Base-by-base conservation (phyloP, 1,140 invertebrate genomes). In the Listronotus oregonensis region DNA sequence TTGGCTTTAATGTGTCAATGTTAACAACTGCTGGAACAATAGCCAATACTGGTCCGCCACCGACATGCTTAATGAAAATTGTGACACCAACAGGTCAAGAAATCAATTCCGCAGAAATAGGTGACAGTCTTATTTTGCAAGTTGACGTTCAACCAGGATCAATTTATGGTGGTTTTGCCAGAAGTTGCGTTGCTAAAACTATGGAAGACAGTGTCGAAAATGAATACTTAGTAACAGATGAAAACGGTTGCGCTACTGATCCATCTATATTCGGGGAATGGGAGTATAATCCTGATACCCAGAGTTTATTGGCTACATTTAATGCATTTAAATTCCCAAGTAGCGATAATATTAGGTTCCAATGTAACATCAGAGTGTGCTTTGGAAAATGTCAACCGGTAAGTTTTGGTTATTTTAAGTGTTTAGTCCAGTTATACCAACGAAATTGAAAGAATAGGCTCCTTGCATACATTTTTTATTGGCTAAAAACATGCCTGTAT, bases 311-410 rank as follows among this genome's bases (percentile, higher is more conserved):
- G 74, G 94, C 94, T 42, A 87, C 89, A 64, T 96, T 97, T 77
- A 95, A 95, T 77, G 95, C 94, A 5, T 97, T 97, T 78, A 97
- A 97, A 78, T 97, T 97, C 86, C 95, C 94, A 0, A 93, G 91
- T 64, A 94, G 92, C 73, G 94, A 96, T 73, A 96, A 95, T 75
- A 94, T 97, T 71, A 83, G 93, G 79, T 97, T 97, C 91, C 94
- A 96, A 79, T 97, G 95, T 78, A 96, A 96, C 77, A 95, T 97
- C 76, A 85, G 94, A 46, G 94, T 97, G 5, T 97, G 95, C 83
- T 97, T 97, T 76, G 93, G 94, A 78, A 91, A 89, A 80, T 97
- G 95, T 81, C 94, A 95, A 85, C 94, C 95, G 64, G 93, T 93
- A 83, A 86, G 87, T 83, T n/a, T n/a, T n/a, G n/a, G n/a, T n/a